Percentiles rank a stretch among this genome's conserved stretches.
Evolutionary conservation across 2,888 invertebrate genomes (phyloP).

Genomic region (Bibio marci): DNA sequence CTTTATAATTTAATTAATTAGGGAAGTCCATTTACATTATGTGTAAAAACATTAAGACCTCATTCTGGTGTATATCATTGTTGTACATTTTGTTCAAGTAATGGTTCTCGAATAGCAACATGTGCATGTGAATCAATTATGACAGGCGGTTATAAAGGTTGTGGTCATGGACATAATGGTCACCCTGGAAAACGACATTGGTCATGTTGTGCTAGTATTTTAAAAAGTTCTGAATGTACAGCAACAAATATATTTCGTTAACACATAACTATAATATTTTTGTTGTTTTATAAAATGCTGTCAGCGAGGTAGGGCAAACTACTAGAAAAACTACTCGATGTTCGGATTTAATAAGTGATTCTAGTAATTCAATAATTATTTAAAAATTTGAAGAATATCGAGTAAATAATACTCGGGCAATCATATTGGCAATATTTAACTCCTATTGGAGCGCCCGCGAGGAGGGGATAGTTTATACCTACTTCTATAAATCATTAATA

Average conservation of each 20-base stretch:
- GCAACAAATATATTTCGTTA: conserved; percentile 24
- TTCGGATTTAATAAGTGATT: no score
- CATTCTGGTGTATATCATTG: conserved; percentile 64
- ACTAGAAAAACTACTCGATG: no score
- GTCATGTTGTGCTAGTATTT: conserved; percentile 60
- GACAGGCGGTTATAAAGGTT: conserved; percentile 57
- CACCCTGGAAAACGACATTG: conserved; percentile 67
- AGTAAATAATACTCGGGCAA: no score
- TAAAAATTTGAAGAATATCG: no score
- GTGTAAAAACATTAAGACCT: conserved; percentile 41
- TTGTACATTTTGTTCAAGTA: conserved; percentile 66
- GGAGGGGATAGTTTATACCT: no score
- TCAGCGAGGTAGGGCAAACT: no score
- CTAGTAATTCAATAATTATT: no score
- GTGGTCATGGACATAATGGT: conserved; percentile 65
- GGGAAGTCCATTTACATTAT: conserved; percentile 51
- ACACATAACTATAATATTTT: no score
- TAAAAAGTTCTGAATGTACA: conserved; percentile 42
- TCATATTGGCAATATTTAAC: no score
- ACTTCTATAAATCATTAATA: no score
- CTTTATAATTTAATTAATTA: conserved; percentile 18
- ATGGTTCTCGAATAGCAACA: conserved; percentile 45
- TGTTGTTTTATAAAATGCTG: no score
- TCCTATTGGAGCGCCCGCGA: no score
- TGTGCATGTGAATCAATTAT: conserved; percentile 60